Evolutionary conservation across 2,888 invertebrate genomes (phyloP).

Genomic region (Lacanobia wlatinum): DNA sequence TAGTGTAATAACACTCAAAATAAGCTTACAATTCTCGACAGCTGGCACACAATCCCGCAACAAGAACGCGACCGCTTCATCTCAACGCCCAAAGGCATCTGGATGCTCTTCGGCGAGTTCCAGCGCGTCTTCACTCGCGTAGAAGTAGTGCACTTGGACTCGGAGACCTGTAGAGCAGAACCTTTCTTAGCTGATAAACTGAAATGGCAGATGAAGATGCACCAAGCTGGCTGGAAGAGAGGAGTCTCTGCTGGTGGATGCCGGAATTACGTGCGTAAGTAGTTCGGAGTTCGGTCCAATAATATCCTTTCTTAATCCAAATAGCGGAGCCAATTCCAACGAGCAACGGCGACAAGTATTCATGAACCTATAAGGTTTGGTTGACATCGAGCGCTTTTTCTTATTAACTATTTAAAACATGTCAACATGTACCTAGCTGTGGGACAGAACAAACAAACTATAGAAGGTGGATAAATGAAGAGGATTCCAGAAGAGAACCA

Average conservation of each 20-base stretch:
- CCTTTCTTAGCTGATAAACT: slow-evolving; percentile 93
- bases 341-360: background rate
- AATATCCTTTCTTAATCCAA: background rate
- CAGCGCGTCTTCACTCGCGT: slow-evolving; percentile 95
- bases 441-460: background rate
- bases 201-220: slow-evolving; percentile 97
- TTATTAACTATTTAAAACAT: no score
- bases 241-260: slow-evolving; percentile 98
- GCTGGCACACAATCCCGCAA: slow-evolving; percentile 94
- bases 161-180: slow-evolving; percentile 96
- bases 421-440: background rate
- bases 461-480: no score
- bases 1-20: slow-evolving; percentile 2
- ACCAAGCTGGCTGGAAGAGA: slow-evolving; percentile 96
- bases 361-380: no score
- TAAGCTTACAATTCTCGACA: slow-evolving; percentile 52
- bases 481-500: no score
- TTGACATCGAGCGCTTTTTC: no score
- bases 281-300: slow-evolving; percentile 1
- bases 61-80: slow-evolving; percentile 94
- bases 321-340: no score
- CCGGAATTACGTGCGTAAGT: slow-evolving; percentile 94
- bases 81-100: slow-evolving; percentile 93
- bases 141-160: slow-evolving; percentile 96
- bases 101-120: slow-evolving; percentile 96